phyloP scores from a whole-genome alignment of 37 sponge, comb jelly and placozoan genomes.

The Spongilla lacustris region DNA sequence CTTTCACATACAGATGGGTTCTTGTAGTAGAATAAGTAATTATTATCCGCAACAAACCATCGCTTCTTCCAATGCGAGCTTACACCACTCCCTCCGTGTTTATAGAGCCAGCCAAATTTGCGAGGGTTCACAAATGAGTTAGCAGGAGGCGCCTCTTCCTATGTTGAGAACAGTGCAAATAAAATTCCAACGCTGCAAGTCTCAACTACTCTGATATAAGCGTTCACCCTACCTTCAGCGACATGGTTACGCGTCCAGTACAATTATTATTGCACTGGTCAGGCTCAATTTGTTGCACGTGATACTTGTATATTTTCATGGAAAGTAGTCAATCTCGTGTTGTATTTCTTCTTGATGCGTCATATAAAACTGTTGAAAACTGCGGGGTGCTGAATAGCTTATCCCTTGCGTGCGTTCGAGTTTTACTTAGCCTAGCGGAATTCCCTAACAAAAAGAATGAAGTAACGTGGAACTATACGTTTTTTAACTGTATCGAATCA shows the following conservation, averaged over 20 bases:
- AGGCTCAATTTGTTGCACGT: too few species aligned
- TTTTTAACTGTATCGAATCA: constrained; percentile 11
- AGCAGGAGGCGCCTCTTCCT: constrained; percentile 63
- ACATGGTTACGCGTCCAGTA: too few species aligned
- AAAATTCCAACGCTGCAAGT: not conserved
- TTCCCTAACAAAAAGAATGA: constrained; percentile 31
- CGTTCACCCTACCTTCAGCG: too few species aligned
- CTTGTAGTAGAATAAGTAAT: constrained; percentile 88
- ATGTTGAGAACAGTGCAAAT: not conserved
- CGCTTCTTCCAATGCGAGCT: constrained; percentile 82
- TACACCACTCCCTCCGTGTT: constrained; percentile 81
- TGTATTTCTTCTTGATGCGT: constrained; percentile 47
- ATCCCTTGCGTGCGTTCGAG: constrained; percentile 37
- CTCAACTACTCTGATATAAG: not conserved
- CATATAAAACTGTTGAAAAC: too few species aligned
- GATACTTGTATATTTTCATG: too few species aligned
- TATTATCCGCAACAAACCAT: constrained; percentile 77
- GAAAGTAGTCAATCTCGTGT: not conserved
- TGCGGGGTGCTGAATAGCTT: not conserved
- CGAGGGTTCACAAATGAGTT: constrained; percentile 62
- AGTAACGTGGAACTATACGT: constrained; percentile 51
- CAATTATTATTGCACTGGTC: too few species aligned
- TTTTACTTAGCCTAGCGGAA: constrained; percentile 14
- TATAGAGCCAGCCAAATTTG: constrained; percentile 80
- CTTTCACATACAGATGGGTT: constrained; percentile 53